Base-by-base conservation (phyloP, 2,113 vertebrate genomes). In the Sarotherodon lohbergeri region DNA sequence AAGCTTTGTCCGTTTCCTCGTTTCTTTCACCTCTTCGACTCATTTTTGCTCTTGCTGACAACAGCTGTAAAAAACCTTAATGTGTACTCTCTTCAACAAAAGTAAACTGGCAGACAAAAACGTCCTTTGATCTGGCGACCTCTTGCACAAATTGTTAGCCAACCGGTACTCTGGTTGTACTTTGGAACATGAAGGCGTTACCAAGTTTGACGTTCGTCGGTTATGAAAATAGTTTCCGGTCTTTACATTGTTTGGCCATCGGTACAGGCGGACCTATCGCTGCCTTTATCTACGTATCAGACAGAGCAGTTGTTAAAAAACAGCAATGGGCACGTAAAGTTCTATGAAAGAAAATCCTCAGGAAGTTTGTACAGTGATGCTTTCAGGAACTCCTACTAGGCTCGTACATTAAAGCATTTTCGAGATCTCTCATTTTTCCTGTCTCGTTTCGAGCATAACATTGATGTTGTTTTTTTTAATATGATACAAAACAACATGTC, bases 171-270 rank as follows among this genome's bases (percentile, higher is more conserved):
- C 61, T 56, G n/a, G 27, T 10, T 92, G 94, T 2, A 93, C 93
- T 94, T 94, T 94, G 90, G 50, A 82, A 81, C 87, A 4, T 39
- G 22, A 59, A 83, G 90, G 91, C 83, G 90, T 86, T 14, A 66
- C 88, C 8, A 6, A 7, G 13, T 4, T 24, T 73, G 41, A 73
- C 68, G 5, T 76, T 48, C 7, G 41, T 27, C 43, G 8, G 14
- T 54, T 54, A 36, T 22, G 17, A 55, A n/a, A n/a, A 54, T 22
- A n/a, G 76, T 55, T 86, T 63, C 85, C 29, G 27, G 52, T 34
- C 19, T 50, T 14, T 22, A 63, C 29, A 61, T 13, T 12, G 17
- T 54, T 59, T 14, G 24, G 5, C 19, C 36, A n/a, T 29, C 17
- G 29, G 29, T 19, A 32, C 3, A 32, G 4, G 13, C 41, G 66